Base-by-base conservation (phyloP, 2,888 invertebrate species). In the Pyrocoelia pectoralis region DNA sequence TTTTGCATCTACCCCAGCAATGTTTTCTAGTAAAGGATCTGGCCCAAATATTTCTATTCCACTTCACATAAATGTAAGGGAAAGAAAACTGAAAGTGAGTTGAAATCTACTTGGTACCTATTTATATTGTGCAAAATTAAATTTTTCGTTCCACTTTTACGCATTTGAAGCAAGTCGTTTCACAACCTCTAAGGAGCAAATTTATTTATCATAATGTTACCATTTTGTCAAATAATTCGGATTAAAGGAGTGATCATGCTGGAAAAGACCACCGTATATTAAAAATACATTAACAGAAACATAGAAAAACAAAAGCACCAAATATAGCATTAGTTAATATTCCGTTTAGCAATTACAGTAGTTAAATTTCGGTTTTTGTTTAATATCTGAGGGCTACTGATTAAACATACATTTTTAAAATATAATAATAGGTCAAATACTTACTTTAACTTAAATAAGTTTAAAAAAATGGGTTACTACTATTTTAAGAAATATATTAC, bases 141-240 rank as follows among this genome's bases (percentile, higher is more conserved):
- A 17, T 15, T 17, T 3, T 46, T 41, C n/a, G 10, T 46, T 10
- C 17, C 1, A 46, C 14, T 18, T 46, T 17, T 46, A 10, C 10
- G 17, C 46, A 17, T 46, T 46, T 46, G 5, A 46, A 17, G 15
- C 17, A 15, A 46, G 8, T 46, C 17, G 10, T 17, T 2, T 46
- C 46, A 46, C 46, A 46, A 46, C 46, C 46, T 17, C 46, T 46
- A 46, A 46, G 17, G 46, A 46, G 46, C 46, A 33, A 33, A 10
- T 46, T 46, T 17, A 18, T 46, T 46, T 10, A 17, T 46, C 15
- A 46, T 33, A 43, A 46, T 46, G 46, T 9, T 46, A 46, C n/a
- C 46, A 17, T 46, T n/a, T 46, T 46, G 10, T 17, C 10, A 17
- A 17, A 17, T 46, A 46, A 46, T 46, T 46, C 46, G 46, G 46